Evolutionary conservation across 2,888 invertebrate species (phyloP).

Genomic region (Phyllotreta striolata): DNA sequence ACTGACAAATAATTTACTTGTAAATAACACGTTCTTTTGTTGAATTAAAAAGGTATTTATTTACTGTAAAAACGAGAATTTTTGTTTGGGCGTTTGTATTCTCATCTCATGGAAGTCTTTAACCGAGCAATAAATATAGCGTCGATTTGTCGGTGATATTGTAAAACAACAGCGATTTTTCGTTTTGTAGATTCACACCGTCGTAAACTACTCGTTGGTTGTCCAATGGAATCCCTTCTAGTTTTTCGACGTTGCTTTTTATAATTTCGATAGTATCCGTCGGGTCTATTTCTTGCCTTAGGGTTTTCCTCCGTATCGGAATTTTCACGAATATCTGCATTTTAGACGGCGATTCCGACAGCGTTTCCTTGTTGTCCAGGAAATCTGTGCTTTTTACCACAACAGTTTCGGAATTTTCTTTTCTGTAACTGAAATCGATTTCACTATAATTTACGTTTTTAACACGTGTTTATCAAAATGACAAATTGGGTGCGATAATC

Average conservation of each 20-base stretch:
- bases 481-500: too few species aligned
- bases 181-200: conserved; percentile 12
- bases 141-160: conserved; percentile 8
- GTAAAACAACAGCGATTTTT: conserved; percentile 7
- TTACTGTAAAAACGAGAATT: too few species aligned
- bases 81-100: too few species aligned
- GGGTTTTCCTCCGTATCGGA: conserved; percentile 1
- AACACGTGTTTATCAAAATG: too few species aligned
- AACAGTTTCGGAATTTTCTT: too few species aligned
- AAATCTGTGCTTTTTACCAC: too few species aligned
- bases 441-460: too few species aligned
- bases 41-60: too few species aligned
- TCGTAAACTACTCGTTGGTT: conserved; percentile 13
- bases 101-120: background rate
- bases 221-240: conserved; percentile 5
- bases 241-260: conserved; percentile 5
- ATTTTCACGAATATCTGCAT: conserved; percentile 15
- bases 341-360: background rate
- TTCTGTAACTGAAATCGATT: too few species aligned
- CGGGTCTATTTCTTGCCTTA: conserved; percentile 4
- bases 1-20: too few species aligned
- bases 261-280: conserved; percentile 9
- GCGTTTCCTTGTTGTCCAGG: too few species aligned
- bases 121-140: conserved; percentile 11
- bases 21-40: too few species aligned